Percentiles rank a stretch among this genome's conserved stretches.
Evolutionary conservation across 53 echinoderm and acorn worm species (phyloP).

Genomic region (Antedon mediterranea): DNA sequence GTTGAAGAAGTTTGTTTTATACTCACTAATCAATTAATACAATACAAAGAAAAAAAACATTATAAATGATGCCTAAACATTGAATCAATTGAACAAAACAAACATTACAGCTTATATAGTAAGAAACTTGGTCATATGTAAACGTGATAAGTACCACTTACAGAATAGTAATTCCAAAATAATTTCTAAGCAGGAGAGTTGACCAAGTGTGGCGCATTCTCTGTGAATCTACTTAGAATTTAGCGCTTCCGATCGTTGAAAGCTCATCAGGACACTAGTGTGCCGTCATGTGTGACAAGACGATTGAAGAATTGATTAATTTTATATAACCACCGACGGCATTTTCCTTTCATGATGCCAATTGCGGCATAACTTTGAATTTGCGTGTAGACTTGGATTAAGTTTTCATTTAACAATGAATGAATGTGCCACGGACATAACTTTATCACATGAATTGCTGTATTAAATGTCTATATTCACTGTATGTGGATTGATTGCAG

Average conservation of each 20-base stretch:
- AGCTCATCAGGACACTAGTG: background rate
- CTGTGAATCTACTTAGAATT: background rate
- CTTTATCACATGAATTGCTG: no score
- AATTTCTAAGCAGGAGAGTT: background rate
- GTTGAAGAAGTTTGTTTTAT: no score
- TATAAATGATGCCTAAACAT: no score
- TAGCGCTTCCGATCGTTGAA: background rate
- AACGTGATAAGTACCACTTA: background rate
- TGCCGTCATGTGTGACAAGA: background rate
- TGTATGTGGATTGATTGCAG: no score
- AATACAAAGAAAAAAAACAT: no score
- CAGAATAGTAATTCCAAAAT: background rate
- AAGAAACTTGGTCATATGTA: background rate
- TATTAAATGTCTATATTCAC: no score
- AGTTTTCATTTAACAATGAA: background rate
- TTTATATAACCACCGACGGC: background rate
- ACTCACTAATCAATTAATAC: no score
- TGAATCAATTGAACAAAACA: no score
- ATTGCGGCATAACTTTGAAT: background rate
- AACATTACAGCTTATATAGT: no score
- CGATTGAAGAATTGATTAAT: background rate
- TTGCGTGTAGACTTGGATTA: background rate
- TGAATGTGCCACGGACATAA: background rate
- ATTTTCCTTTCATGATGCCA: background rate
- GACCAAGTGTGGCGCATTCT: background rate